phyloP scores from a whole-genome alignment of 2,888 invertebrate species.

The Hyposoter dolosus region DNA sequence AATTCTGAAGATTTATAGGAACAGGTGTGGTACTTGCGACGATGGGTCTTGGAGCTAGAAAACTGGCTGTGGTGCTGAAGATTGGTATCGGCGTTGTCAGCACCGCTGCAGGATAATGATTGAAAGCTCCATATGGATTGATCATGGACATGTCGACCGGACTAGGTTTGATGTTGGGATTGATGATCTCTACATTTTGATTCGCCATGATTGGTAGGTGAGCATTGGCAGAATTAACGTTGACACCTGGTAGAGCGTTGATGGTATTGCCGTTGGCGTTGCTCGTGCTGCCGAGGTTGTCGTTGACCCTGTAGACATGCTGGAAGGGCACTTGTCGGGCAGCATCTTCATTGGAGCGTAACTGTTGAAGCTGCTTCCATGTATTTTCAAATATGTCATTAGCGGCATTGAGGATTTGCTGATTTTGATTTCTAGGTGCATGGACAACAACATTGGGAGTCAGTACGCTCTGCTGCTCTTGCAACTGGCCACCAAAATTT shows the following conservation, averaged over 20 bases:
- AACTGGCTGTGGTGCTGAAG: conserved; percentile 76
- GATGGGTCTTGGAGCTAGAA: conserved; percentile 75
- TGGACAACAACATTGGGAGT: conserved; percentile 52
- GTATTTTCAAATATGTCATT: conserved; percentile 76
- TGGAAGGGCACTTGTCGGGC: conserved; percentile 49
- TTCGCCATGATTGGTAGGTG: conserved; percentile 80
- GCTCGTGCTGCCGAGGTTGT: conserved; percentile 77
- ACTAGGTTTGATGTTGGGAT: conserved; percentile 79
- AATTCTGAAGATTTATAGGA: conserved; percentile 74
- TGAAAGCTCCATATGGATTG: conserved; percentile 75
- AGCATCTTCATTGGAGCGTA: conserved; percentile 73
- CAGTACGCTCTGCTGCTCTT: conserved; percentile 40
- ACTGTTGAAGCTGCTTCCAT: conserved; percentile 77
- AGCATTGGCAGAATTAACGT: conserved; percentile 71
- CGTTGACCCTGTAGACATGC: conserved; percentile 65
- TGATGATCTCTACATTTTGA: conserved; percentile 81
- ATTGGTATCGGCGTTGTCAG: conserved; percentile 82
- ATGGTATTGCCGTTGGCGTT: conserved; percentile 73
- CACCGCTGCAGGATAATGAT: conserved; percentile 78
- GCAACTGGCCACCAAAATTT: conserved; percentile 36
- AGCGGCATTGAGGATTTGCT: conserved; percentile 75
- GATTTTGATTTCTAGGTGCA: conserved; percentile 70
- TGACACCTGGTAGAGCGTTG: conserved; percentile 67
- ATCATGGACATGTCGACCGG: conserved; percentile 74
- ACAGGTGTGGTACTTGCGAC: conserved; percentile 70